These are phyloP conservation scores for Mastacembelus armatus DNA, from an alignment of 2,797 vertebrate genomes.

Conservation along the genomic window DNA sequence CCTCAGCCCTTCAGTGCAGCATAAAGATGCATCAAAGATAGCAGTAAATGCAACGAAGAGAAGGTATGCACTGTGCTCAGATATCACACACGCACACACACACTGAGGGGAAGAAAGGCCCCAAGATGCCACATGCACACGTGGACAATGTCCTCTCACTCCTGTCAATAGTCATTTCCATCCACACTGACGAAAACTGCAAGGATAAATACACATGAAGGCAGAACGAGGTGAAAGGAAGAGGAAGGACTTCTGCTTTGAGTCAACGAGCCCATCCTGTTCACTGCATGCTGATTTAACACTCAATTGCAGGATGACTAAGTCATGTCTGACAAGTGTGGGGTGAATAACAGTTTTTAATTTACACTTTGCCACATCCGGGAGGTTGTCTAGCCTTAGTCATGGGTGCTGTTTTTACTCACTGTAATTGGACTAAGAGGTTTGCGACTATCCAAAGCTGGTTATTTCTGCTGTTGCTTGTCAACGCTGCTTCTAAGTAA, in stretches of 20 bases:
- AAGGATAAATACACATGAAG: constrained; percentile 70
- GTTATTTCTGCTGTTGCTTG: constrained; percentile 68
- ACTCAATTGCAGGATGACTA: constrained; percentile 69
- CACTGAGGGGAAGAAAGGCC: constrained; percentile 26
- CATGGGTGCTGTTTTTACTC: constrained; percentile 72
- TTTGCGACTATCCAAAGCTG: constrained; percentile 59
- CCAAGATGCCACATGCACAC: constrained; percentile 39
- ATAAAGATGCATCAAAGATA: constrained; percentile 67
- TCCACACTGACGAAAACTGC: constrained; percentile 59
- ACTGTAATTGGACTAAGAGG: constrained; percentile 64
- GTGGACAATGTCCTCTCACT: constrained; percentile 50
- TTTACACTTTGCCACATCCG: constrained; percentile 70
- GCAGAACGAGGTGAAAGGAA: constrained; percentile 42
- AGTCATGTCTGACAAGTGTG: constrained; percentile 71
- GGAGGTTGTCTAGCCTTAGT: constrained; percentile 71
- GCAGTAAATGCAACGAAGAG: constrained; percentile 32
- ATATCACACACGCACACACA: constrained; percentile 12
- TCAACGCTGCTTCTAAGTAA: constrained; percentile 40
- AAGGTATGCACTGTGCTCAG: constrained; percentile 27
- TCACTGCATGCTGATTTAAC: constrained; percentile 76
- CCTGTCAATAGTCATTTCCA: constrained; percentile 72
- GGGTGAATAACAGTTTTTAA: constrained; percentile 72
- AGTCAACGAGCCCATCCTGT: constrained; percentile 66
- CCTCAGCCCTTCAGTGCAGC: constrained; percentile 60
- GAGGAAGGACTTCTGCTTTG: constrained; percentile 64